Evolutionary conservation across 2,113 vertebrate genomes (phyloP).

Genomic region (Colinus virginianus): DNA sequence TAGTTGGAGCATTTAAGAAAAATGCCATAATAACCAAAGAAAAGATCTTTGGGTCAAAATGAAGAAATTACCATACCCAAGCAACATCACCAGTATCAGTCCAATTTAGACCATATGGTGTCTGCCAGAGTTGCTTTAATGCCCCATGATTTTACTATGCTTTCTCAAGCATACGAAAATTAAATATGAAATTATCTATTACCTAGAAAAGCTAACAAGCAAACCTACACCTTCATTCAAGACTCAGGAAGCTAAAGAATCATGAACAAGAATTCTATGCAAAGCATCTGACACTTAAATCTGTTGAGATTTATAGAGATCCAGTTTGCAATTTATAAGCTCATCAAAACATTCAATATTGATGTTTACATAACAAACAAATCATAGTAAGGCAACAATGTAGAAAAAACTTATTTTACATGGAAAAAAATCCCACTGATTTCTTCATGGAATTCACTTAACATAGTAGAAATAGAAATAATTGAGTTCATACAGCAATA

Average conservation of each 20-base stretch:
- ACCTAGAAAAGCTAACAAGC: background rate
- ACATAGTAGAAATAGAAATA: background rate
- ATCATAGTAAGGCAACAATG: background rate
- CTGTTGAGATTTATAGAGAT: background rate
- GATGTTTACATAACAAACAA: background rate
- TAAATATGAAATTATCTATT: background rate
- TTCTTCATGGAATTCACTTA: background rate
- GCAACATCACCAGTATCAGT: background rate
- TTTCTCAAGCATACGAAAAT: background rate
- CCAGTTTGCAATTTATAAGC: background rate
- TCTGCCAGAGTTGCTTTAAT: background rate
- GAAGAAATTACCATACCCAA: background rate
- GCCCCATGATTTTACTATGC: background rate
- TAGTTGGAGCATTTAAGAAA: background rate
- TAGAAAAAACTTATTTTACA: background rate
- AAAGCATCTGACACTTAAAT: background rate
- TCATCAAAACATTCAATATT: background rate
- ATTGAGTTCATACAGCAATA: background rate
- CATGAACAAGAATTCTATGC: background rate
- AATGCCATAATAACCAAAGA: background rate
- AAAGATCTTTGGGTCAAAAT: background rate
- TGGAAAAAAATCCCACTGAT: background rate
- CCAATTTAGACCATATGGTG: background rate
- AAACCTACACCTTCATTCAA: background rate
- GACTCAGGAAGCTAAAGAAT: background rate